phyloP scores from a whole-genome alignment of 2,888 invertebrate genomes.

The Mythimna lalbum region DNA sequence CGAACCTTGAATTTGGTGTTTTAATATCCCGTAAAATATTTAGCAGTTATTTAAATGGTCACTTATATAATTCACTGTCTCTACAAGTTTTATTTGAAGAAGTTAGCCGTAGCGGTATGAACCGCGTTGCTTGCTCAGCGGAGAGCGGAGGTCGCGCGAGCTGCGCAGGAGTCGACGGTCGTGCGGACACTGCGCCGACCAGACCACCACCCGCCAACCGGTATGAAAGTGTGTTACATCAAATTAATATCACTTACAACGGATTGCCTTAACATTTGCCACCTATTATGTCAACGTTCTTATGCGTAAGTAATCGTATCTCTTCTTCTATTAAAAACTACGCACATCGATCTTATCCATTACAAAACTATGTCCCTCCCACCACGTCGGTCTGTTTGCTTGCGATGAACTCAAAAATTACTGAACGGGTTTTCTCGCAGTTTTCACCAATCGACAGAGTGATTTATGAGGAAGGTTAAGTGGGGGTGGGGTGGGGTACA shows the following conservation, averaged over 20 bases:
- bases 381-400: too few species aligned
- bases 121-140: constrained; percentile 67
- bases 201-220: constrained; percentile 70
- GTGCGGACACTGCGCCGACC: constrained; percentile 77
- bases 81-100: constrained; percentile 33
- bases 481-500: too few species aligned
- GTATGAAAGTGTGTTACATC: constrained; percentile 85
- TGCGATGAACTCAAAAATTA: too few species aligned
- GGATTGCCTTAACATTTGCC: constrained; percentile 80
- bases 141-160: constrained; percentile 68
- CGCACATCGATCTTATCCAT: not conserved
- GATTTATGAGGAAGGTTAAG: too few species aligned
- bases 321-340: constrained; percentile 1
- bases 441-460: too few species aligned
- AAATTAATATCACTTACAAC: constrained; percentile 86
- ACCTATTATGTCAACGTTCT: constrained; percentile 76
- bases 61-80: constrained; percentile 54
- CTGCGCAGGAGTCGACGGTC: constrained; percentile 82
- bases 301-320: constrained; percentile 40
- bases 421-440: too few species aligned
- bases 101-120: constrained; percentile 36
- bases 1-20: constrained; percentile 46
- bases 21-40: constrained; percentile 46
- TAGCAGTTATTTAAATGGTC: constrained; percentile 22
- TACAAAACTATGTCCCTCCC: not conserved